These are phyloP conservation scores for Dinocampus coccinellae DNA, from an alignment of 2,888 invertebrate species.

Conservation along the genomic window DNA sequence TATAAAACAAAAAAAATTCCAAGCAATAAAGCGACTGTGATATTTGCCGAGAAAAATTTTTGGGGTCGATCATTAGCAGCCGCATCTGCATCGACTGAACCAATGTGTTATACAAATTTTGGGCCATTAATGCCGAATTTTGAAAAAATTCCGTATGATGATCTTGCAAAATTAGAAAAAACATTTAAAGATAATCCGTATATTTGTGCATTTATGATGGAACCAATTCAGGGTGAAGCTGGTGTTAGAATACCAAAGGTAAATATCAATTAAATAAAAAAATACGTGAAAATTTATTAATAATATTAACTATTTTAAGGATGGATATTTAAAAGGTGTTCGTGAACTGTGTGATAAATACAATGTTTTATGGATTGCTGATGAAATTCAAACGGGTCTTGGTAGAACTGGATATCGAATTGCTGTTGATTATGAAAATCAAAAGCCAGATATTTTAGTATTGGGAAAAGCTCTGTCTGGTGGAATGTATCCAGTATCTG, in stretches of 20 bases:
- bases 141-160: conserved; percentile 80
- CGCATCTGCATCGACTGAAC: conserved; percentile 83
- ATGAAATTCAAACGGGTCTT: conserved; percentile 88
- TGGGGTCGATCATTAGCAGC: conserved; percentile 88
- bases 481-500: conserved; percentile 82
- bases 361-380: conserved; percentile 86
- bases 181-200: conserved; percentile 72
- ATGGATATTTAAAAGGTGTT: conserved; percentile 80
- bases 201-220: conserved; percentile 87
- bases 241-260: conserved; percentile 81
- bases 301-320: conserved; percentile 53
- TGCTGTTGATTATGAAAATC: conserved; percentile 81
- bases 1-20: conserved; percentile 82
- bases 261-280: no score
- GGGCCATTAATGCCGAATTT: conserved; percentile 88
- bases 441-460: conserved; percentile 82
- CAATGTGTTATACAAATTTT: conserved; percentile 77
- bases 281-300: no score
- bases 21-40: conserved; percentile 76
- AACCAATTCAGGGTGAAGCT: conserved; percentile 90
- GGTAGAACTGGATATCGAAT: conserved; percentile 84
- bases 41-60: conserved; percentile 85
- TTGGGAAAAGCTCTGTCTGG: conserved; percentile 89
- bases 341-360: conserved; percentile 81
- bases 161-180: conserved; percentile 78